phyloP scores from a whole-genome alignment of 2,888 invertebrate genomes.

The Melanostoma scalare region DNA sequence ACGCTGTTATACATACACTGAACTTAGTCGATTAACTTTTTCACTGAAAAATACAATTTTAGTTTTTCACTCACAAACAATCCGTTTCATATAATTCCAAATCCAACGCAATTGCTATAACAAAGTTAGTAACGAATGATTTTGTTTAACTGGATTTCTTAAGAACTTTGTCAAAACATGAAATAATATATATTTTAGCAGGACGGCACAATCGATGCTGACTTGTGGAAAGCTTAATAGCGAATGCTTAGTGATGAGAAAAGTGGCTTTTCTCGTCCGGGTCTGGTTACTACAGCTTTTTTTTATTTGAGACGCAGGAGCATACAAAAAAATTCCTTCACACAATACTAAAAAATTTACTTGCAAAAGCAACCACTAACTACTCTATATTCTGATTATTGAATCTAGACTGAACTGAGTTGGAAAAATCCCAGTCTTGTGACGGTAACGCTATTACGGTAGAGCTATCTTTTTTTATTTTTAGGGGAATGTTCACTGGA shows the following conservation, averaged over 20 bases:
- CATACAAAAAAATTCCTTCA: slow-evolving; percentile 68
- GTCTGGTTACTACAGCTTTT: slow-evolving; percentile 75
- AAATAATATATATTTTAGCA: slow-evolving; percentile 54
- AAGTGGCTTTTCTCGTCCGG: slow-evolving; percentile 71
- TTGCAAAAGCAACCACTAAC: slow-evolving; percentile 68
- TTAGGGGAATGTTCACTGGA: slow-evolving; percentile 58
- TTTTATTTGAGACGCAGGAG: slow-evolving; percentile 64
- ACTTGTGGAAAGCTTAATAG: slow-evolving; percentile 78
- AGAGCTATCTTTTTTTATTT: slow-evolving; percentile 44
- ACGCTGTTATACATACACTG: slow-evolving; percentile 50
- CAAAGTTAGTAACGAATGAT: slow-evolving; percentile 18
- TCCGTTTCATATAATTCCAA: slow-evolving; percentile 3
- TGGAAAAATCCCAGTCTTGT: slow-evolving; percentile 70
- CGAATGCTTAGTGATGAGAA: slow-evolving; percentile 75
- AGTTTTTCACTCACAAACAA: slow-evolving; percentile 15
- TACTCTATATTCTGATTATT: slow-evolving; percentile 71
- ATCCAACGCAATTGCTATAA: neutral
- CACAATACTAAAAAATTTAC: slow-evolving; percentile 67
- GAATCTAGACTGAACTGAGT: slow-evolving; percentile 71
- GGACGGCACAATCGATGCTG: slow-evolving; percentile 79
- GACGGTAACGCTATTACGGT: slow-evolving; percentile 66
- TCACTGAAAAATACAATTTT: slow-evolving; percentile 4
- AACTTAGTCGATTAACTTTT: neutral
- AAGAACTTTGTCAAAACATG: slow-evolving; percentile 40
- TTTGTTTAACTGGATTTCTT: slow-evolving; percentile 31